Evolutionary conservation across 2,888 invertebrate genomes (phyloP).

Genomic region (Rhopalosiphum nymphaeae): DNA sequence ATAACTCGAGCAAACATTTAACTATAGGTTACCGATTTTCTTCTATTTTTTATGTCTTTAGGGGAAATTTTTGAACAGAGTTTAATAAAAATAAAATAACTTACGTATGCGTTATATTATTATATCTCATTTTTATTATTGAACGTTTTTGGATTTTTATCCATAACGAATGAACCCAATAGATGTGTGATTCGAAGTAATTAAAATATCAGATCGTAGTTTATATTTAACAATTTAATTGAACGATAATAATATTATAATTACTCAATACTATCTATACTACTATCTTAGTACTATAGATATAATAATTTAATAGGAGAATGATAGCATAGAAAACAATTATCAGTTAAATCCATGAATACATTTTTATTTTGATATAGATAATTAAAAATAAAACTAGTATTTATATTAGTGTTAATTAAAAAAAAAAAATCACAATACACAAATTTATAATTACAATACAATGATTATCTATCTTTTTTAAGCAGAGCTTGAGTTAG

Average conservation of each 20-base stretch:
- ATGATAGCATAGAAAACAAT: too few relatives aligned
- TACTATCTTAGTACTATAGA: not conserved
- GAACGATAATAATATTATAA: not conserved
- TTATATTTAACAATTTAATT: not conserved
- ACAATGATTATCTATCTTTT: conserved; percentile 1
- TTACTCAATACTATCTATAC: not conserved
- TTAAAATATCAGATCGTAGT: not conserved
- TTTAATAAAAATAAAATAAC: not conserved
- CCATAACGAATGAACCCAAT: not conserved
- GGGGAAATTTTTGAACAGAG: not conserved
- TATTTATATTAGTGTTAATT: too few relatives aligned
- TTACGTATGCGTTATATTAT: not conserved
- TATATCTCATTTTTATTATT: not conserved
- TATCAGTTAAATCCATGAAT: not conserved
- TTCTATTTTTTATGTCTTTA: not conserved
- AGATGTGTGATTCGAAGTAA: not conserved
- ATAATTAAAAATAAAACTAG: too few relatives aligned
- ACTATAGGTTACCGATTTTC: not conserved
- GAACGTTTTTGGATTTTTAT: not conserved
- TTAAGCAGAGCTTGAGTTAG: not conserved
- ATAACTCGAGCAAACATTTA: not conserved
- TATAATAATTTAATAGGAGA: too few relatives aligned
- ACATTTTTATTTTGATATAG: too few relatives aligned
- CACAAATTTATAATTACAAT: not conserved
- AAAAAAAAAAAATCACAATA: not conserved